phyloP scores from a whole-genome alignment of 2,113 vertebrate genomes.

The Melanerpes aurifrons region DNA sequence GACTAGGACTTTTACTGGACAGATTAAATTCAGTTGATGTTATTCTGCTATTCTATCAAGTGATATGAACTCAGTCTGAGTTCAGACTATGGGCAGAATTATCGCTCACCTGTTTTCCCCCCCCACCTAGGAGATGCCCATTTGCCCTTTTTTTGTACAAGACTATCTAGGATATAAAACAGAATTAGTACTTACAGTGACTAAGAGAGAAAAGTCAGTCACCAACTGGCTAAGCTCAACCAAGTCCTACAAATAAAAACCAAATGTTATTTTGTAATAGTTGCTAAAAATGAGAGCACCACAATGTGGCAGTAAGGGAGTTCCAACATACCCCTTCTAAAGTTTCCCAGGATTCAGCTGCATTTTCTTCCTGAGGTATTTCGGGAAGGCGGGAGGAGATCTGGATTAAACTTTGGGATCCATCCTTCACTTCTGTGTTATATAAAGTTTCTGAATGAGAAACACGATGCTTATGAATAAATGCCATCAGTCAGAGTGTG shows the following conservation, averaged over 20 bases:
- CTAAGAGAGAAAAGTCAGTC: conserved; percentile 89
- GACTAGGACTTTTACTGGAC: not conserved
- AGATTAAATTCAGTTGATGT: not conserved
- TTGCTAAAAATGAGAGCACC: not conserved
- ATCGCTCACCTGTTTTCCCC: not conserved
- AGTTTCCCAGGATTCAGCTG: conserved; percentile 91
- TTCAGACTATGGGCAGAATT: not conserved
- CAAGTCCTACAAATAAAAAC: conserved; percentile 83
- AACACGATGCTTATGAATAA: conserved; percentile 17
- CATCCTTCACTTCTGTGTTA: conserved; percentile 27
- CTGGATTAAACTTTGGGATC: conserved; percentile 72
- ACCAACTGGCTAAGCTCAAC: conserved; percentile 89
- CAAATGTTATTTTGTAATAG: not conserved
- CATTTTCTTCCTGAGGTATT: conserved; percentile 90
- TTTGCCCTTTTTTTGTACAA: not conserved
- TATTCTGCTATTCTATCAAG: not conserved
- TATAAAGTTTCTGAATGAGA: conserved; percentile 63
- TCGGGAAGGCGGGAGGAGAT: conserved; percentile 81
- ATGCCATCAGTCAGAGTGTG: not conserved
- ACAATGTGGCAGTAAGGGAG: not conserved
- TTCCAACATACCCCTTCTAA: conserved; percentile 85
- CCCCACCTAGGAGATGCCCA: not conserved
- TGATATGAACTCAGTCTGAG: not conserved
- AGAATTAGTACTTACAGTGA: conserved; percentile 87
- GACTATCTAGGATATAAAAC: not conserved